These are phyloP conservation scores for Heterodera carotae DNA, from an alignment of 1,140 invertebrate species.

Conservation along the genomic window DNA sequence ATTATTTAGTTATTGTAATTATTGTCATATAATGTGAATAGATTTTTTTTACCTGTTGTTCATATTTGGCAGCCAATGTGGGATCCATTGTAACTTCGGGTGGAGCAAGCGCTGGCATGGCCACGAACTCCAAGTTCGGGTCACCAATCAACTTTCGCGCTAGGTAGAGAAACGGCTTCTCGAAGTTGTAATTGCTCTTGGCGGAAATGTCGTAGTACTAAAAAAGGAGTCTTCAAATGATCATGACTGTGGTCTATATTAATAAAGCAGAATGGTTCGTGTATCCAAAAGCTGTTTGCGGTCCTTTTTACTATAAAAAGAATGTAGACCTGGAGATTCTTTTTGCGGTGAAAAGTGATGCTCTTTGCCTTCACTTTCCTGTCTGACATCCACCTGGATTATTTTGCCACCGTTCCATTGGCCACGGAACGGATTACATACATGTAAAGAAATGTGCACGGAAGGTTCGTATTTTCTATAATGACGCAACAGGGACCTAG, in stretches of 20 bases:
- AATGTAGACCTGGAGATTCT: conserved; percentile 94
- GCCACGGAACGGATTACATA: no score
- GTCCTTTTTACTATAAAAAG: conserved; percentile 32
- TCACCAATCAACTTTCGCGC: conserved; percentile 98
- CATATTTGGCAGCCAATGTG: conserved; percentile 89
- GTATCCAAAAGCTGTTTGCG: neutral
- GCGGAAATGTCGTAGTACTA: conserved; percentile 99
- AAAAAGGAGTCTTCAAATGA: conserved; percentile 52
- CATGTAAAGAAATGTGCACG: no score
- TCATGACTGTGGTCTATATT: no score
- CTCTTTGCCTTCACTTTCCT: conserved; percentile 99
- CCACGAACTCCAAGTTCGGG: conserved; percentile 97
- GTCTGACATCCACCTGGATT: conserved; percentile 88
- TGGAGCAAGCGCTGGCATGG: conserved; percentile 94
- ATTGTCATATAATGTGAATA: no score
- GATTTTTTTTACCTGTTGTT: conserved; percentile 97
- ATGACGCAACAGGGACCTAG: no score
- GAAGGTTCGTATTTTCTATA: no score
- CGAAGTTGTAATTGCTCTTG: conserved; percentile 99
- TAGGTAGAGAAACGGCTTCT: conserved; percentile 83
- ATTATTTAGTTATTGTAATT: no score
- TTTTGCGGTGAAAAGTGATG: conserved; percentile 98
- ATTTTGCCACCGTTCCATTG: no score
- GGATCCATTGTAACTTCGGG: conserved; percentile 98
- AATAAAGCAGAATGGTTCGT: no score